These are phyloP conservation scores for Brachyptera putata DNA, from an alignment of 2,888 invertebrate genomes.

Conservation along the genomic window DNA sequence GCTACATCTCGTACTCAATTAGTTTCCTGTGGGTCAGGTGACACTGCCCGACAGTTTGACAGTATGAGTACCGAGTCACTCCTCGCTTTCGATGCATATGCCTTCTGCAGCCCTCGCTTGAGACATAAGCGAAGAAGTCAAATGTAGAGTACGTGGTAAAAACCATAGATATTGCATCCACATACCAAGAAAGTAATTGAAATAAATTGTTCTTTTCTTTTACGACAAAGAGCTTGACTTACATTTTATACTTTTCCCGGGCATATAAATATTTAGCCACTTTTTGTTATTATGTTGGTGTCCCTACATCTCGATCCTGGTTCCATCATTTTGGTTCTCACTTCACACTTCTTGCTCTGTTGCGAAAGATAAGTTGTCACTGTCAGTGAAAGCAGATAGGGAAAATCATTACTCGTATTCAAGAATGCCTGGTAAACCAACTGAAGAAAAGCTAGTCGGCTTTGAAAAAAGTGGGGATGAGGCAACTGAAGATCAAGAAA, in stretches of 20 bases:
- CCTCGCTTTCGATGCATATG: neutral
- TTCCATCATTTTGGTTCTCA: too few species aligned
- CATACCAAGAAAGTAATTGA: too few species aligned
- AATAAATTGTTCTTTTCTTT: too few species aligned
- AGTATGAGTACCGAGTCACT: constrained; percentile 1
- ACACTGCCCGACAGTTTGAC: neutral
- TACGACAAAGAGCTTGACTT: too few species aligned
- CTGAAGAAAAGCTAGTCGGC: neutral
- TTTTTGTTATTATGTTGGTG: too few species aligned
- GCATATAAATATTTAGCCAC: too few species aligned
- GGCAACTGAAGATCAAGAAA: neutral
- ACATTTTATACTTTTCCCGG: too few species aligned
- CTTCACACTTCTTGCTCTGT: neutral
- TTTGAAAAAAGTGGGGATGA: constrained; percentile 1
- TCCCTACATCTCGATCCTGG: too few species aligned
- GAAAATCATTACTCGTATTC: neutral
- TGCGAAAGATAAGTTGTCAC: neutral
- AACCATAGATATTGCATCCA: too few species aligned
- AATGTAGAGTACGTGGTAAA: too few species aligned
- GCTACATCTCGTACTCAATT: neutral
- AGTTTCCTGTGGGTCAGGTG: neutral
- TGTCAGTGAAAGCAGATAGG: neutral
- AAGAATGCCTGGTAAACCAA: constrained; percentile 18
- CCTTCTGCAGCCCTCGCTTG: neutral
- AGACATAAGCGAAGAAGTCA: too few species aligned